Evolutionary conservation across 2,797 vertebrate species (phyloP).

Genomic region (Sebastes cheni): DNA sequence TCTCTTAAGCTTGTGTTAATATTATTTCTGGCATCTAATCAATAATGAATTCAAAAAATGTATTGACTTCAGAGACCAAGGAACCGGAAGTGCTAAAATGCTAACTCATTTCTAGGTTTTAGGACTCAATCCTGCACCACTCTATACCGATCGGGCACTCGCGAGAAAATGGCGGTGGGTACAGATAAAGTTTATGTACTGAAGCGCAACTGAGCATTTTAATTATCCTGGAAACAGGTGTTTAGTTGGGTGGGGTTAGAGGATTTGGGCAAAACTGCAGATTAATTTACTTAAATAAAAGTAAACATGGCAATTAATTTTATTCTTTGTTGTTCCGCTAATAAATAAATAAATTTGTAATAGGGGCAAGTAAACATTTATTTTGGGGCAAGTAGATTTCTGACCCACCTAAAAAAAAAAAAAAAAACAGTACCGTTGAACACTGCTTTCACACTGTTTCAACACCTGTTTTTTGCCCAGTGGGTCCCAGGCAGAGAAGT

Average conservation of each 20-base stretch:
- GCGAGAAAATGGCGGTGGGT: no score
- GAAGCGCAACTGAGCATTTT: background rate
- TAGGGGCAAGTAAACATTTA: background rate
- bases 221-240: background rate
- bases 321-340: background rate
- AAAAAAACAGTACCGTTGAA: accelerated
- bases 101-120: no score
- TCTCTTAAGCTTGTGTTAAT: background rate
- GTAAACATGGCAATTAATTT: background rate
- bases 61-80: no score
- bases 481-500: background rate
- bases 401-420: background rate
- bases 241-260: background rate
- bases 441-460: background rate
- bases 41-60: no score
- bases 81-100: no score
- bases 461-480: background rate
- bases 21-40: no score
- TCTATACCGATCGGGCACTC: no score
- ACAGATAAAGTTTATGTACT: background rate
- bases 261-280: background rate
- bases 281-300: background rate
- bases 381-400: background rate
- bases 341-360: background rate
- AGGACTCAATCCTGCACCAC: no score